Conservation (phyloP, 2,113 vertebrate genomes). For the Prinia subflava region DNA sequence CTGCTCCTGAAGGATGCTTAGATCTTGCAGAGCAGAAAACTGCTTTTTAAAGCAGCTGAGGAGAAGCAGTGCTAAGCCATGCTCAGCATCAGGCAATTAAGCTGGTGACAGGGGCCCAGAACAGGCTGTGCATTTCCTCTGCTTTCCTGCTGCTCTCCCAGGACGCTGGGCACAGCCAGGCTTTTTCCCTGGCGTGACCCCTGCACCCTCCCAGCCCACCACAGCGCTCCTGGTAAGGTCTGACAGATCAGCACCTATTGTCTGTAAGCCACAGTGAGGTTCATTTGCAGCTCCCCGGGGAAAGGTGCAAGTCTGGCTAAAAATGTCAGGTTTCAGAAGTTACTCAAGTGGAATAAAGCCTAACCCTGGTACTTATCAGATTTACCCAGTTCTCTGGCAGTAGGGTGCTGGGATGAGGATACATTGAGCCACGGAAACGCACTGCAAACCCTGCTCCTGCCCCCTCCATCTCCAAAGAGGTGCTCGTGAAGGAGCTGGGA, state of each 20-base stretch:
- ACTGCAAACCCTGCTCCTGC: not conserved
- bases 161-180: not conserved
- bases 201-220: not conserved
- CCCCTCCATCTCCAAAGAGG: not conserved
- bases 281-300: not conserved
- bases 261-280: not conserved
- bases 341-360: not conserved
- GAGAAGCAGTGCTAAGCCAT: not conserved
- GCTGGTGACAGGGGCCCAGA: not conserved
- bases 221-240: not conserved
- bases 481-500: not conserved
- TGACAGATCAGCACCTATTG: not conserved
- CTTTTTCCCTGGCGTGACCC: accelerated
- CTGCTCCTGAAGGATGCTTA: not conserved
- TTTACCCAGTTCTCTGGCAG: not conserved
- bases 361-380: not conserved
- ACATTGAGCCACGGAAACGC: accelerated
- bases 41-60: not conserved
- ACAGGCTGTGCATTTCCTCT: accelerated
- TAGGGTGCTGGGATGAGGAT: not conserved
- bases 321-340: not conserved
- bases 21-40: not conserved
- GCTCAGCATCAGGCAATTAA: not conserved
- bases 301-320: not conserved
- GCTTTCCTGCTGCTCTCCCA: not conserved